Evolutionary conservation across 2,888 invertebrate species (phyloP).

Genomic region (Amphimallon solstitiale): DNA sequence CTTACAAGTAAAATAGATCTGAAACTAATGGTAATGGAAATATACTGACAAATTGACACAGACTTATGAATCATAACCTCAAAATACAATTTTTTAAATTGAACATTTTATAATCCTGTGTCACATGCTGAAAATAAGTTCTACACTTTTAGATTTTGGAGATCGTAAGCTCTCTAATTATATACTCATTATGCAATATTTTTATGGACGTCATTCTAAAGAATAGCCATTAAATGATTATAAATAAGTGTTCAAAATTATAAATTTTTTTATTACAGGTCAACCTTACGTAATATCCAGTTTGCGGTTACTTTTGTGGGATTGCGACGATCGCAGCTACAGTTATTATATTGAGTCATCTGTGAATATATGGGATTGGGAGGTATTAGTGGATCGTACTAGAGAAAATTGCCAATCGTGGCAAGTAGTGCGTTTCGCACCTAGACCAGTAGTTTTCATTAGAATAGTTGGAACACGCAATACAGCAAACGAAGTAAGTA

Average conservation of each 20-base stretch:
- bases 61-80: too few species aligned
- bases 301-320: conserved; percentile 94
- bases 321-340: conserved; percentile 94
- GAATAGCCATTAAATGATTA: background rate
- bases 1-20: too few species aligned
- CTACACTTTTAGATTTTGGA: too few species aligned
- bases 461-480: conserved; percentile 96
- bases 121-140: too few species aligned
- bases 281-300: conserved; percentile 95
- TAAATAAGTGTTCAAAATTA: background rate
- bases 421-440: conserved; percentile 89
- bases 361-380: conserved; percentile 92
- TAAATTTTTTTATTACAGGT: conserved; percentile 57
- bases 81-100: too few species aligned
- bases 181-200: too few species aligned
- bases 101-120: too few species aligned
- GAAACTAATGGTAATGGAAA: too few species aligned
- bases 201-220: too few species aligned
- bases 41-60: too few species aligned
- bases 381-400: conserved; percentile 87
- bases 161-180: too few species aligned
- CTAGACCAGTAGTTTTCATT: conserved; percentile 90
- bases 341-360: conserved; percentile 97
- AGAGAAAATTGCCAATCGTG: conserved; percentile 90
- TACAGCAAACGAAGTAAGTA: conserved; percentile 91